Base-by-base conservation (phyloP, 2,113 vertebrate species). In the Scomber colias region DNA sequence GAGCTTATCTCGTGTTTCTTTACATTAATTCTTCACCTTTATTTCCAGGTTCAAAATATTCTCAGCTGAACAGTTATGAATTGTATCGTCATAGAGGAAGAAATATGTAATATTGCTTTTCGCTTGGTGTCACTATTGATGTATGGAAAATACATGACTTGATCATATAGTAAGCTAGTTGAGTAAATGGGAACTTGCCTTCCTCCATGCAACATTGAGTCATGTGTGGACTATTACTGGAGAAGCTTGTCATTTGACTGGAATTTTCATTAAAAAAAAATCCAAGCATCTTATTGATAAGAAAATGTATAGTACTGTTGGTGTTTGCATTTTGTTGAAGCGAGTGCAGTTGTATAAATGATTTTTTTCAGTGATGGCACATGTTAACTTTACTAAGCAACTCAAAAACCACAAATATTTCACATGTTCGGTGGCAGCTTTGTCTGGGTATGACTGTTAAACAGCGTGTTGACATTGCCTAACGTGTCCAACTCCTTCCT, bases 321-420 rank as follows among this genome's bases (percentile, higher is more conserved):
- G 5, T 30, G 60, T 46, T 54, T 15, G 48, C n/a, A 30, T 64
- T 35, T 66, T 49, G 24, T 49, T 1, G 3, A 11, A 19, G 54
- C n/a, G 49, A 54, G 59, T 45, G 53, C 45, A 50, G 16, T 65
- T 82, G 35, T 59, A 53, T 31, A 21, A 49, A 50, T 65, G 9
- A 56, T 16, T 30, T 35, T n/a, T 16, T 15, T 17, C 13, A 44
- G n/a, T 8, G 15, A 11, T n/a, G 11, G 24, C 10, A 21, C 5
- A 57, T n/a, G 4, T 46, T 57, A 40, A 40, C 35, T 40, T 40
- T 40, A 40, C 35, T 40, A 7, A 40, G 9, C 35, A 40, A 40
- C 35, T 40, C 7, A 9, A 40, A 40, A 40, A 40, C 35, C 35
- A 40, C 35, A 35, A 21, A 51, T 24, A 8, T 31, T 31, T 31